phyloP scores from a whole-genome alignment of 2,797 vertebrate genomes.

The Halcyon chelicuti region DNA sequence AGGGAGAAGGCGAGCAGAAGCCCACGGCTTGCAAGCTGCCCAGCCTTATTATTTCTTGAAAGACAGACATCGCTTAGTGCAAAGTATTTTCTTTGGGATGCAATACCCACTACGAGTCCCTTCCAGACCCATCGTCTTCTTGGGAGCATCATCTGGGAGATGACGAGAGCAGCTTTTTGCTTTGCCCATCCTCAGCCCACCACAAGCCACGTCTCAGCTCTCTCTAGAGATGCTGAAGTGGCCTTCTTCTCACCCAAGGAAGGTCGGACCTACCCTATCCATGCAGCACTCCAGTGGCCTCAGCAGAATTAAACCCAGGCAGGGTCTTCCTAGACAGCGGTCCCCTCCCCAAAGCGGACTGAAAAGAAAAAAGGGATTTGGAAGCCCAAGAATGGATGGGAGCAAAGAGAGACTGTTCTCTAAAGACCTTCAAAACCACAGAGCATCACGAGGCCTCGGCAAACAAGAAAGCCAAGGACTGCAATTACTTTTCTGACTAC shows the following conservation, averaged over 20 bases:
- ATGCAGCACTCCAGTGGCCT: neutral
- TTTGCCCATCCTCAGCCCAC: neutral
- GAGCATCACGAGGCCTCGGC: neutral
- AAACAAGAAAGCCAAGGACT: neutral
- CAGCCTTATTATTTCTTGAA: slow-evolving; percentile 36
- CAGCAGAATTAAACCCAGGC: neutral
- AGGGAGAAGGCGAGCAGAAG: slow-evolving; percentile 12
- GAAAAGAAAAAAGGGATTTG: neutral
- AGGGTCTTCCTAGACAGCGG: neutral
- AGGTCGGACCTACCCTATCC: fast-evolving
- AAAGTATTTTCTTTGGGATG: neutral
- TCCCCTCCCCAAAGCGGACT: neutral
- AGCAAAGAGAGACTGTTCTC: neutral
- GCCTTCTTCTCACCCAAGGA: neutral
- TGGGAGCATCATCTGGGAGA: neutral
- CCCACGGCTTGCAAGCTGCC: slow-evolving; percentile 1
- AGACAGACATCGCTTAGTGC: neutral
- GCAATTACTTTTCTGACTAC: neutral
- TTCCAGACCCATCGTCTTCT: neutral
- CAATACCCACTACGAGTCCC: neutral
- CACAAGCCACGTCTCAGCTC: neutral
- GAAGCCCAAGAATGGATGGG: neutral
- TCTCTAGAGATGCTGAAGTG: neutral
- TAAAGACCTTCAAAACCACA: neutral
- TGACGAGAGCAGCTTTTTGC: neutral